Percentiles rank a stretch among this genome's conserved stretches.
These are phyloP conservation scores for Argyrosomus japonicus DNA, from an alignment of 2,113 vertebrate genomes.

Conservation along the genomic window DNA sequence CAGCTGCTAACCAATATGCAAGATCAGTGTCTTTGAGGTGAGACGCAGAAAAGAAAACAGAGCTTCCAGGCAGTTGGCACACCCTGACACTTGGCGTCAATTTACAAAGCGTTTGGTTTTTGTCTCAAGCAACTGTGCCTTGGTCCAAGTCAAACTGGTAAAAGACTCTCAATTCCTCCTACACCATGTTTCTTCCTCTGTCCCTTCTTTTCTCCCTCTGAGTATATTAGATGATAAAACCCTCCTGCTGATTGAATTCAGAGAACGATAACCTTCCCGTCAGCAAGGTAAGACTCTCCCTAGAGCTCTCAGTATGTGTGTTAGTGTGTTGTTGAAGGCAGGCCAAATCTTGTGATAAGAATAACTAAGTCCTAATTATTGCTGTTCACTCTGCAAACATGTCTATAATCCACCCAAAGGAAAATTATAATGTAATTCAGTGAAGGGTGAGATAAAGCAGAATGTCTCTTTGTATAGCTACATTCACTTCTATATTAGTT, in stretches of 20 bases:
- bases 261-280: conserved; percentile 65
- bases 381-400: conserved; percentile 46
- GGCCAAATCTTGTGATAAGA: conserved; percentile 31
- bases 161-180: background rate
- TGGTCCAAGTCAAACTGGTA: conserved; percentile 30
- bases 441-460: conserved; percentile 6
- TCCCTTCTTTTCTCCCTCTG: conserved; percentile 16
- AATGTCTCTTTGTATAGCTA: background rate
- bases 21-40: conserved; percentile 27
- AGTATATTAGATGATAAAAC: conserved; percentile 55
- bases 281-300: conserved; percentile 59
- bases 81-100: conserved; percentile 28
- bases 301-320: conserved; percentile 49
- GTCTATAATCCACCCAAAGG: conserved; percentile 25
- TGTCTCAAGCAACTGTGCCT: conserved; percentile 28
- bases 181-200: background rate
- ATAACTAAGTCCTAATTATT: conserved; percentile 51
- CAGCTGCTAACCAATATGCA: conserved; percentile 7
- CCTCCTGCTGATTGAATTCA: conserved; percentile 41
- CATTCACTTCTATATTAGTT: background rate
- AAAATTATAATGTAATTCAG: conserved; percentile 26
- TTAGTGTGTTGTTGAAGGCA: conserved; percentile 51
- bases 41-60: background rate
- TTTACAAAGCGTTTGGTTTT: conserved; percentile 30
- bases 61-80: conserved; percentile 26